Conservation (phyloP, 1,140 invertebrate genomes). For the Drosophila insularis region DNA sequence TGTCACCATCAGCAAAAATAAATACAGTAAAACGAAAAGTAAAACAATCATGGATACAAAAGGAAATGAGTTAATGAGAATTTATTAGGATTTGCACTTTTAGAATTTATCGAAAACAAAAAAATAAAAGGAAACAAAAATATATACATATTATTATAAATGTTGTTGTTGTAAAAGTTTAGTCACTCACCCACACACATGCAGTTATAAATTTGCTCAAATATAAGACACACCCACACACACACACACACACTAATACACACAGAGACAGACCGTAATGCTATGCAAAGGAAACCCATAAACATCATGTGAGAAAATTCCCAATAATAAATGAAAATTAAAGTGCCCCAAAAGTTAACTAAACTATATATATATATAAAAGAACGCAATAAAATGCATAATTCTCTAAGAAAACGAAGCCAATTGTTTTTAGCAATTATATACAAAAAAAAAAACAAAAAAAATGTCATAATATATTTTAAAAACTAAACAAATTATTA, state of each 20-base stretch:
- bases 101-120: constrained; percentile 3
- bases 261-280: constrained; percentile 35
- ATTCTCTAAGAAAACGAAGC: constrained; percentile 63
- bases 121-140: background rate
- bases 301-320: background rate
- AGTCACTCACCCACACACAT: constrained; percentile 24
- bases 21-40: constrained; percentile 9
- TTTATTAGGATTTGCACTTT: constrained; percentile 20
- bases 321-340: constrained; percentile 12
- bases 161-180: constrained; percentile 73
- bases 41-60: constrained; percentile 51
- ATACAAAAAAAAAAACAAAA: constrained; percentile 32
- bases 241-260: constrained; percentile 44
- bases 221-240: constrained; percentile 49
- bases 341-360: constrained; percentile 27
- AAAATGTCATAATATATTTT: constrained; percentile 1
- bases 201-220: constrained; percentile 77
- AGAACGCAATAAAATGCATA: constrained; percentile 19
- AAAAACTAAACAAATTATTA: constrained; percentile 37
- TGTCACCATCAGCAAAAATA: background rate
- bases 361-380: constrained; percentile 1
- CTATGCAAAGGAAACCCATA: constrained; percentile 25
- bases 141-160: constrained; percentile 48
- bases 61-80: constrained; percentile 11
- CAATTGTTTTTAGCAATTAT: constrained; percentile 81